Evolutionary conservation across 2,888 invertebrate genomes (phyloP).

Genomic region (Barypeithes pellucidus): DNA sequence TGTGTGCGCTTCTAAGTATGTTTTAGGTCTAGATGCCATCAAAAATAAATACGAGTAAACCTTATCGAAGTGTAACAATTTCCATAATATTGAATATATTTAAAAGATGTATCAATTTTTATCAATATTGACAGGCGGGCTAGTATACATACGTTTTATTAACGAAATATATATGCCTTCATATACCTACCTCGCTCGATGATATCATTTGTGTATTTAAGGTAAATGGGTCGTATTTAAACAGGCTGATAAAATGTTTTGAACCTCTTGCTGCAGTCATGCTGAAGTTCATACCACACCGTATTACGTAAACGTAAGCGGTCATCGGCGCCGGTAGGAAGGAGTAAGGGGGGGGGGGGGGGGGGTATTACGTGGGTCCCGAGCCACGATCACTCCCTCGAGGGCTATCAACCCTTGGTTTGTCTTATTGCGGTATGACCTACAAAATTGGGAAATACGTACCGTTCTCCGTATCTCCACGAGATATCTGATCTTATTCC

Average conservation of each 20-base stretch:
- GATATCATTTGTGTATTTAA: conserved; percentile 44
- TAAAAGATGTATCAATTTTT: conserved; percentile 27
- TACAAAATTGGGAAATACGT: too few species aligned
- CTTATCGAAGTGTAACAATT: conserved; percentile 5
- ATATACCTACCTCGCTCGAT: conserved; percentile 18
- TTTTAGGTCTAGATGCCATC: neutral
- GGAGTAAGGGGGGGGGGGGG: too few species aligned
- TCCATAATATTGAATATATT: conserved; percentile 19
- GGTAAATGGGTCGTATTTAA: conserved; percentile 52
- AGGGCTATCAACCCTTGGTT: too few species aligned
- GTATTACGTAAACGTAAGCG: too few species aligned
- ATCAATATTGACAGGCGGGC: conserved; percentile 35
- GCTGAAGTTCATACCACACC: too few species aligned
- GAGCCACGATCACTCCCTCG: too few species aligned
- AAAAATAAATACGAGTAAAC: conserved; percentile 6
- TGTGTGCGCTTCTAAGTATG: neutral
- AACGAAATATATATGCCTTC: conserved; percentile 30
- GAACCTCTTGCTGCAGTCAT: conserved; percentile 17
- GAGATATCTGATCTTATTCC: too few species aligned
- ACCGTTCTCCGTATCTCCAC: too few species aligned
- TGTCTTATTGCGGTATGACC: too few species aligned
- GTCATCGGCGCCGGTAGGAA: too few species aligned
- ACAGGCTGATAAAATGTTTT: conserved; percentile 43
- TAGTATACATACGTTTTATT: conserved; percentile 23
- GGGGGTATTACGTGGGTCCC: too few species aligned